Conservation (phyloP, 2,113 vertebrate genomes). For the Pluvialis apricaria region DNA sequence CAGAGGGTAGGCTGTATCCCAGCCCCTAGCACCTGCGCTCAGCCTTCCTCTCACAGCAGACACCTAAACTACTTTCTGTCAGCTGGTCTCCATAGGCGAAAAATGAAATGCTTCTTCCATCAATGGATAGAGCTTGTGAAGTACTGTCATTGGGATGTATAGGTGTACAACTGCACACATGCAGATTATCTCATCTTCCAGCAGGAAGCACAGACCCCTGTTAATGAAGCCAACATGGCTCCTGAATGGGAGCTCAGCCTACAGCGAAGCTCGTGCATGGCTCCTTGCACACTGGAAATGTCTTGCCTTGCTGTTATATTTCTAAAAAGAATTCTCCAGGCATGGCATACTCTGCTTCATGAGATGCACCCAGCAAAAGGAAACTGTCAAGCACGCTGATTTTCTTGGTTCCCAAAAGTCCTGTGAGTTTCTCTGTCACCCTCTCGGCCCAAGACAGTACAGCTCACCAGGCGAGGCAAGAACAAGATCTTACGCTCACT, state of each 20-base stretch:
- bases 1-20: not conserved
- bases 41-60: not conserved
- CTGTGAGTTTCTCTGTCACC: not conserved
- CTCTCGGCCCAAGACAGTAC: not conserved
- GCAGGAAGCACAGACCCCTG: not conserved
- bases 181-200: not conserved
- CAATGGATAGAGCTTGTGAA: not conserved
- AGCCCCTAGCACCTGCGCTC: not conserved
- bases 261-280: rapidly evolving
- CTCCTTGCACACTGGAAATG: not conserved
- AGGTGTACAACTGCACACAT: rapidly evolving
- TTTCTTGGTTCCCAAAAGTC: not conserved
- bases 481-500: rapidly evolving
- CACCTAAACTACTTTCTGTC: not conserved
- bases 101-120: not conserved
- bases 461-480: not conserved
- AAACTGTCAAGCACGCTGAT: not conserved
- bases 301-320: not conserved
- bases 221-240: not conserved
- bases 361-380: not conserved
- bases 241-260: not conserved
- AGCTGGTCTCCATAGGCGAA: not conserved
- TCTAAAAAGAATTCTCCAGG: not conserved
- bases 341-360: rapidly evolving
- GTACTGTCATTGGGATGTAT: too few species aligned